Percentiles rank a stretch among this genome's conserved stretches.
phyloP scores from a whole-genome alignment of 2,888 invertebrate species.

The Aporophyla nigra region DNA sequence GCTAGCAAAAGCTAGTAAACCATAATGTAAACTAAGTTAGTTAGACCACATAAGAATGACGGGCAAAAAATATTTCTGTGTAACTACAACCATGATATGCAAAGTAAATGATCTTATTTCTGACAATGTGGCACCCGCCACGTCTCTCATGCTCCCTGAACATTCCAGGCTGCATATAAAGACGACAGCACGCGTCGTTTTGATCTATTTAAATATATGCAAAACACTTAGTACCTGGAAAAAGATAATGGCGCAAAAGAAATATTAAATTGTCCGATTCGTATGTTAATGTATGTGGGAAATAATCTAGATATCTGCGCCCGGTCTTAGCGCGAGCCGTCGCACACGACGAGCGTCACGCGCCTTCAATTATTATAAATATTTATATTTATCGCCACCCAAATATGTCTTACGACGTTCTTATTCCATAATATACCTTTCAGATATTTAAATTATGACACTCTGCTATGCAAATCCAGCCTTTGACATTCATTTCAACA shows the following conservation, averaged over 20 bases:
- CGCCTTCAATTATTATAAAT: constrained; percentile 74
- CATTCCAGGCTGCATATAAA: constrained; percentile 73
- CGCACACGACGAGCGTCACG: constrained; percentile 77
- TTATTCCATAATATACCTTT: constrained; percentile 23
- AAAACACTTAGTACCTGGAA: constrained; percentile 85
- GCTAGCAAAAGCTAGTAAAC: no score
- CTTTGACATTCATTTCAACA: constrained; percentile 45
- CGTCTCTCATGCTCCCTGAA: constrained; percentile 68
- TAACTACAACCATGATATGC: constrained; percentile 26
- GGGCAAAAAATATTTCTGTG: neutral
- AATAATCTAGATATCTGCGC: constrained; percentile 78
- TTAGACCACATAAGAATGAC: neutral
- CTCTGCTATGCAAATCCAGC: constrained; percentile 39
- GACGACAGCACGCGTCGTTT: constrained; percentile 82
- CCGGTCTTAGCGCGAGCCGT: constrained; percentile 72
- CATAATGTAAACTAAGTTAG: neutral
- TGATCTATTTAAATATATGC: constrained; percentile 84
- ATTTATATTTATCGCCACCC: constrained; percentile 67
- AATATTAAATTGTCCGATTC: constrained; percentile 84
- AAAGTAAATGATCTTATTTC: constrained; percentile 55
- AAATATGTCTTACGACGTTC: constrained; percentile 39
- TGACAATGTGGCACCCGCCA: constrained; percentile 48
- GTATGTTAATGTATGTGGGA: constrained; percentile 86
- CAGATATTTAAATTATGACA: constrained; percentile 50
- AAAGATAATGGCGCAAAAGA: constrained; percentile 82